Evolutionary conservation across 2,888 invertebrate species (phyloP).

Genomic region (Boloria euphrosyne): DNA sequence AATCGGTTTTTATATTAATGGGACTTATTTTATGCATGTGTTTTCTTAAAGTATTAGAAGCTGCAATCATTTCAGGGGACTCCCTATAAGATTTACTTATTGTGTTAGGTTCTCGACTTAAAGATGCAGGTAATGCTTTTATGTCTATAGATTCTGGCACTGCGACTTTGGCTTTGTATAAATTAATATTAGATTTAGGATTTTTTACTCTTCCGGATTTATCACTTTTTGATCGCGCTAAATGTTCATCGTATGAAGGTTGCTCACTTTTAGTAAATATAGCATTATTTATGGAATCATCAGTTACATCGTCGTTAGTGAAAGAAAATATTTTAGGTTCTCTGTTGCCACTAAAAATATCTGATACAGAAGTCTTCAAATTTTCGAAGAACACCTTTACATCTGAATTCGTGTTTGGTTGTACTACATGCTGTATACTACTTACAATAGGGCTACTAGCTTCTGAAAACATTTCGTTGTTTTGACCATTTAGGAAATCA

Average conservation of each 20-base stretch:
- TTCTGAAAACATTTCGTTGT: constrained; percentile 51
- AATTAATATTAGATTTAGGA: constrained; percentile 43
- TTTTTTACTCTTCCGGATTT: constrained; percentile 1
- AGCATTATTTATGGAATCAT: constrained; percentile 5
- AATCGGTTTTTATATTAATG: not conserved
- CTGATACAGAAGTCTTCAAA: constrained; percentile 18
- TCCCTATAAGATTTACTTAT: constrained; percentile 27
- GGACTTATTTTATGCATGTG: constrained; percentile 5
- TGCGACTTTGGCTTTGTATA: constrained; percentile 54
- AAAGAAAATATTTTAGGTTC: not conserved
- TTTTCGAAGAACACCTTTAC: constrained; percentile 13
- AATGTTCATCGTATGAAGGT: not conserved
- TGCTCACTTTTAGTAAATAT: not conserved
- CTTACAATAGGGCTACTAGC: constrained; percentile 54
- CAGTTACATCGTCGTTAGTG: not conserved
- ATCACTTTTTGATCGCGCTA: not conserved
- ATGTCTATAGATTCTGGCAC: constrained; percentile 52
- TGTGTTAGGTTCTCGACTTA: too few relatives aligned
- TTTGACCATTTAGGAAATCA: constrained; percentile 15
- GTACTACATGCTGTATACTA: constrained; percentile 25
- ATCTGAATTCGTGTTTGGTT: constrained; percentile 27
- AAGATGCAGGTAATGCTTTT: constrained; percentile 42
- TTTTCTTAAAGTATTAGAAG: constrained; percentile 1
- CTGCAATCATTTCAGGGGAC: not conserved
- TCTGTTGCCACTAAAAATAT: constrained; percentile 10